Base-by-base conservation (phyloP, 2,797 vertebrate species). In the Chelon labrosus region DNA sequence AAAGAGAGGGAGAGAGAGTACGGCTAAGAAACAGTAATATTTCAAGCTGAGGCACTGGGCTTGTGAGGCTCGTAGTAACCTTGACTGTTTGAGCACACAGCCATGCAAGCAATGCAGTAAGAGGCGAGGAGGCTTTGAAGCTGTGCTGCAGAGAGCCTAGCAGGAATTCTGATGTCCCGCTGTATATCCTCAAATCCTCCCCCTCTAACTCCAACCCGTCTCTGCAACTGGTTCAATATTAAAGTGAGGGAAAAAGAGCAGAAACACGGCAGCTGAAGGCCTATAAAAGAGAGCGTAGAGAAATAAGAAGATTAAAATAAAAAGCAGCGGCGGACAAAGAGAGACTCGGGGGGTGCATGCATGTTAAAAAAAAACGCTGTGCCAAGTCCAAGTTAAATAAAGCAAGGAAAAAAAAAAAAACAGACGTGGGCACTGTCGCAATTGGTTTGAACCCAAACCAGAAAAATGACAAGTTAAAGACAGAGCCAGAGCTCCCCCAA, bases 111-210 rank as follows among this genome's bases (percentile, higher is more conserved):
- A 75, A 71, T 89, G 91, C 87, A 93, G 88, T 90, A 88, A 88
- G 84, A 92, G 79, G 13, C 6, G 54, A 91, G 86, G 89, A 86
- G 17, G 66, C 95, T 96, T 96, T 95, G 95, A 97, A 95, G 95
- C 84, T 82, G 77, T 74, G 66, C 93, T 95, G 94, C 88, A 93
- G 95, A 87, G 95, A 94, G 85, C 84, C 86, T 88, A 95, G 96
- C 95, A 96, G 95, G 95, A 95, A 96, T 95, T 93, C 95, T 91
- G 91, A 90, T 95, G 94, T 93, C 49, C 47, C 71, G 89, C 92
- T 94, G 89, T 71, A 80, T 50, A 73, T 84, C 87, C 68, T 63
- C 74, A 68, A 80, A 81, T 57, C 71, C 72, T 72, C 63, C 73
- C 69, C 22, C 10, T 53, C 58, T 22, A 22, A 38, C 44, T 11